phyloP scores from a whole-genome alignment of 2,797 vertebrate genomes.

The Brachyrhaphis roseni region DNA sequence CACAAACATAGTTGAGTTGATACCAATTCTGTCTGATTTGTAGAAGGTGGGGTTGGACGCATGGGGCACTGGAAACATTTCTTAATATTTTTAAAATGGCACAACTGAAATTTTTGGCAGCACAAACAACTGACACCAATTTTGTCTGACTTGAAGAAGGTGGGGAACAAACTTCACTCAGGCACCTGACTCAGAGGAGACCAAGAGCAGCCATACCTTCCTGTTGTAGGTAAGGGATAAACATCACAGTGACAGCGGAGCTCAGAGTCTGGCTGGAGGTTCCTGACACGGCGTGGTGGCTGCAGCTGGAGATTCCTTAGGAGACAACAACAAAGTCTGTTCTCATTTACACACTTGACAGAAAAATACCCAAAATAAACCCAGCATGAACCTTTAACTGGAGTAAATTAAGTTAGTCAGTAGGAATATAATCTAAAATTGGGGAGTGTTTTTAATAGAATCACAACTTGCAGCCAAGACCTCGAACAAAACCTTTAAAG shows the following conservation, averaged over 20 bases:
- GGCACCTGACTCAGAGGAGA: neutral
- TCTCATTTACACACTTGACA: neutral
- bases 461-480: neutral
- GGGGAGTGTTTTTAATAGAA: neutral
- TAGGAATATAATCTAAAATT: neutral
- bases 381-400: neutral
- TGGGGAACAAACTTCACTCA: too few relatives aligned
- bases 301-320: constrained; percentile 92
- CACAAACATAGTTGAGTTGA: too few relatives aligned
- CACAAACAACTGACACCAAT: too few relatives aligned
- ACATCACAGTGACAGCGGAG: constrained; percentile 87
- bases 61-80: too few relatives aligned
- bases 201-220: constrained; percentile 83
- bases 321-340: neutral
- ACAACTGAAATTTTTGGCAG: too few relatives aligned
- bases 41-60: too few relatives aligned
- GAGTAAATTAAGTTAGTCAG: neutral
- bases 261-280: constrained; percentile 90
- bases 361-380: neutral
- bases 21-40: too few relatives aligned
- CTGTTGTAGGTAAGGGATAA: constrained; percentile 96
- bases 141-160: too few relatives aligned
- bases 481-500: neutral
- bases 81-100: too few relatives aligned
- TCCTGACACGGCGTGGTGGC: constrained; percentile 91